Conservation (phyloP, 2,113 vertebrate species). For the Erythrocercus mccallii region DNA sequence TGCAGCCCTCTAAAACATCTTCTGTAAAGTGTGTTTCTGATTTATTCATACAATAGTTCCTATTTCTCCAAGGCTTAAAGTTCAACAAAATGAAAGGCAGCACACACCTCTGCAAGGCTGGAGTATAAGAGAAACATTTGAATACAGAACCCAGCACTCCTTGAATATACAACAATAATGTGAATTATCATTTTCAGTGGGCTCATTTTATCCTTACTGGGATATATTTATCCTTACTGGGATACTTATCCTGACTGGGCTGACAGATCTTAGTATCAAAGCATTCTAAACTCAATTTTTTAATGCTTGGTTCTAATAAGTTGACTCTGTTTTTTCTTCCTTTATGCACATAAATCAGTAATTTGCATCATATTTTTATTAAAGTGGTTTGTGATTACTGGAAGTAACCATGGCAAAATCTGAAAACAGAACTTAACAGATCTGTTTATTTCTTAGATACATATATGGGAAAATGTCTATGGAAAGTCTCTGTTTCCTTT, state of each 20-base stretch:
- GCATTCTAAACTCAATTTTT: neutral
- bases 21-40: neutral
- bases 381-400: neutral
- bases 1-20: neutral
- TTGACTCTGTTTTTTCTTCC: neutral
- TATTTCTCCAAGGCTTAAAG: neutral
- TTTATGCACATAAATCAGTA: neutral
- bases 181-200: neutral
- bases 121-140: neutral
- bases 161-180: neutral
- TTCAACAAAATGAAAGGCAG: neutral
- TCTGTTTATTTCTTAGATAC: neutral
- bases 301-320: neutral
- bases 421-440: neutral
- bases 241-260: neutral
- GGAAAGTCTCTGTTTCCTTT: neutral
- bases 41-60: neutral
- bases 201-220: neutral
- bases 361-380: neutral
- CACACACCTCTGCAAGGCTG: neutral
- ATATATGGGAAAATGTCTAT: rapidly evolving
- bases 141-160: neutral
- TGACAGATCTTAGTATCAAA: neutral
- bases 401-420: neutral
- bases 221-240: neutral